Conservation (phyloP, 2,797 vertebrate genomes). For the Avahi laniger region DNA sequence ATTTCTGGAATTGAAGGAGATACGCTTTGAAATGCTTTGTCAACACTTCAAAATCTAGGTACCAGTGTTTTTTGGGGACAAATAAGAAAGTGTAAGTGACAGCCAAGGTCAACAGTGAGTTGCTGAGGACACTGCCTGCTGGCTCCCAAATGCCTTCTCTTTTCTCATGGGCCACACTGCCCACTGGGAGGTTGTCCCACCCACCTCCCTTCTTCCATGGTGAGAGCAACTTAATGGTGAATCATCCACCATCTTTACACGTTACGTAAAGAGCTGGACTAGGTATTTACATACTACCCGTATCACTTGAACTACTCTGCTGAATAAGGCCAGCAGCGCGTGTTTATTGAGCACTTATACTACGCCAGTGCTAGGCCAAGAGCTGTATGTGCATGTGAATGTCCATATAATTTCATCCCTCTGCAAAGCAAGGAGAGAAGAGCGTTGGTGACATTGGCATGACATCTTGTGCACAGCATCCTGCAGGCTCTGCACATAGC, state of each 20-base stretch:
- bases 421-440: no score
- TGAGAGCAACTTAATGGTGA: rapidly evolving
- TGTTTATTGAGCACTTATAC: neutral
- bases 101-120: neutral
- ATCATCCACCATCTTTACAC: rapidly evolving
- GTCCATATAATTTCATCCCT: neutral
- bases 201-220: rapidly evolving
- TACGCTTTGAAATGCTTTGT: neutral
- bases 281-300: rapidly evolving
- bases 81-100: neutral
- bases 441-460: rapidly evolving
- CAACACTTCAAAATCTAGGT: neutral
- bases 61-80: neutral
- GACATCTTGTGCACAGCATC: rapidly evolving
- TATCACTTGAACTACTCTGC: rapidly evolving
- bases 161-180: rapidly evolving
- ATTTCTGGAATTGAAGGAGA: neutral
- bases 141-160: no score
- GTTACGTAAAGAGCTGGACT: rapidly evolving
- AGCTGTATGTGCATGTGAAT: neutral
- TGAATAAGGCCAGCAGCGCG: rapidly evolving
- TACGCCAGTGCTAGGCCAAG: neutral
- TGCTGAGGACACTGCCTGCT: neutral
- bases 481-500: neutral
- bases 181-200: rapidly evolving